Conservation (phyloP, 2,888 invertebrate species). For the Oeneis ivallda region DNA sequence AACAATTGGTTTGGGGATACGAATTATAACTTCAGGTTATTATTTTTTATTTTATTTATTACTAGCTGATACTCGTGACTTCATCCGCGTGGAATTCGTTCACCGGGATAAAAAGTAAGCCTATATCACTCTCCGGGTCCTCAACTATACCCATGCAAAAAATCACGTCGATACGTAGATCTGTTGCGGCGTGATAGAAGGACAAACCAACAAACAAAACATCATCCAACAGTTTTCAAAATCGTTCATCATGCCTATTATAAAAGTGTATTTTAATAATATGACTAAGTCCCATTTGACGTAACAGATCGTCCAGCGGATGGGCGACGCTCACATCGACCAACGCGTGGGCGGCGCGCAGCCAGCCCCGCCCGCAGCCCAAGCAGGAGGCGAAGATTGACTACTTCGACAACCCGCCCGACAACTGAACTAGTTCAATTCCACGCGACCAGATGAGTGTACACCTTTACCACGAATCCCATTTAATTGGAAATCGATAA, state of each 20-base stretch:
- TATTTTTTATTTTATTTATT: no score
- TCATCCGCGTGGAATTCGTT: no score
- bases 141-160: no score
- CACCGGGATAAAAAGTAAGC: no score
- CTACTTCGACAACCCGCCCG: constrained; percentile 78
- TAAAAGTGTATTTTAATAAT: not conserved
- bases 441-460: constrained; percentile 35
- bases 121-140: no score
- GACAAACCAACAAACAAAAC: no score
- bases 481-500: not conserved
- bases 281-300: not conserved
- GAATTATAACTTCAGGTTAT: no score
- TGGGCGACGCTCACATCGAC: constrained; percentile 75
- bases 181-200: no score
- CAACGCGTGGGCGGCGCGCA: constrained; percentile 73
- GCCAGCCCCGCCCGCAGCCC: constrained; percentile 42
- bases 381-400: constrained; percentile 57
- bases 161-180: no score
- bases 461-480: not conserved
- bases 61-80: no score
- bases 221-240: no score
- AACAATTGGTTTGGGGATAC: no score
- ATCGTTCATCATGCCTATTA: not conserved
- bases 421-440: constrained; percentile 45
- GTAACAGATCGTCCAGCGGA: constrained; percentile 53